Conservation (phyloP, 2,113 vertebrate species). For the Melospiza georgiana region DNA sequence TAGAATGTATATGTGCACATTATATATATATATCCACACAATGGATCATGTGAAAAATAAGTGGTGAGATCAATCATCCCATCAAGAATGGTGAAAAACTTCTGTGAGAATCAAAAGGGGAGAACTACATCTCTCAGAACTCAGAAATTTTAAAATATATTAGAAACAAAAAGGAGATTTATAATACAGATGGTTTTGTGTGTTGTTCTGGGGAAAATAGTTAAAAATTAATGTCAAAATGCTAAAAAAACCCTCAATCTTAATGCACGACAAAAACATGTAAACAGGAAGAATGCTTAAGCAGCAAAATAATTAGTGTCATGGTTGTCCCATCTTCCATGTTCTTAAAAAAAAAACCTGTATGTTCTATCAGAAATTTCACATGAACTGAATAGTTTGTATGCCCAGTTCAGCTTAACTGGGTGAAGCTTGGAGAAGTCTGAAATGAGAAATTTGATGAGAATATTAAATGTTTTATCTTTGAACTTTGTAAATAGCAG, state of each 20-base stretch:
- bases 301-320: not conserved
- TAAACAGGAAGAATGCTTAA: not conserved
- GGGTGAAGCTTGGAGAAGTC: not conserved
- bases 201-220: not conserved
- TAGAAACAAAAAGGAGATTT: not conserved
- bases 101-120: not conserved
- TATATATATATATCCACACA: not conserved
- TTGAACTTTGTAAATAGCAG: not conserved
- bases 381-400: not conserved
- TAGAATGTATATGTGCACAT: not conserved
- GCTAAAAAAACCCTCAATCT: not conserved
- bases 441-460: not conserved
- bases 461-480: not conserved
- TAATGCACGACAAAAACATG: not conserved
- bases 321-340: not conserved
- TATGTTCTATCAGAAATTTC: not conserved
- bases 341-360: not conserved
- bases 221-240: not conserved
- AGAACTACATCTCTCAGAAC: not conserved
- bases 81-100: not conserved
- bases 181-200: not conserved
- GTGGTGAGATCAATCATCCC: not conserved
- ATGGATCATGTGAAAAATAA: not conserved
- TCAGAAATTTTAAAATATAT: not conserved
- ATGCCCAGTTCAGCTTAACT: accelerated